These are phyloP conservation scores for Athene noctua DNA, from an alignment of 2,113 vertebrate genomes.

Conservation along the genomic window DNA sequence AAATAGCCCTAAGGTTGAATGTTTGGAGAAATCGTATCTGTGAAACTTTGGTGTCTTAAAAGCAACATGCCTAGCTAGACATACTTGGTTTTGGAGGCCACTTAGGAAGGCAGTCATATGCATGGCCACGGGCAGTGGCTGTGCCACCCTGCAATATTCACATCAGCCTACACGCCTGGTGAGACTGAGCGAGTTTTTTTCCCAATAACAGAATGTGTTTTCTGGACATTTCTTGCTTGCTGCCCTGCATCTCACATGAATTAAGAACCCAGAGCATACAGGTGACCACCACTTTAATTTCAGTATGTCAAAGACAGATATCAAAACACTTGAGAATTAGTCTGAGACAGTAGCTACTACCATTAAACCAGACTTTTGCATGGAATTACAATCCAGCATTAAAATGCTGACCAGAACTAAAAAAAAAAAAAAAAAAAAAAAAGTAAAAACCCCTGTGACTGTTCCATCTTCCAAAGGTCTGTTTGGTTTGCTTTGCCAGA, in stretches of 20 bases:
- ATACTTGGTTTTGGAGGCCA: not conserved
- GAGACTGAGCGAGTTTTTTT: not conserved
- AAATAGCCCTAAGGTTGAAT: not conserved
- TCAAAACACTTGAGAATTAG: not conserved
- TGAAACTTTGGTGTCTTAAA: not conserved
- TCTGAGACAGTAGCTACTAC: not conserved
- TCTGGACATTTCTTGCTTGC: not conserved
- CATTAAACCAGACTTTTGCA: not conserved
- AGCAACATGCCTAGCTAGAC: not conserved
- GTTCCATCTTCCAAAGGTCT: not conserved
- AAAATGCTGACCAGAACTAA: not conserved
- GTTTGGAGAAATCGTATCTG: not conserved
- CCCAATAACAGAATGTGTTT: not conserved
- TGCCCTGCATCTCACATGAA: not conserved
- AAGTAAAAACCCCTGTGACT: not conserved
- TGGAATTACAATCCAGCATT: not conserved
- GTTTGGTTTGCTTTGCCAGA: not conserved
- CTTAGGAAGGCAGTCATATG: not conserved
- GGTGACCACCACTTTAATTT: not conserved
- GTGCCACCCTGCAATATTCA: not conserved
- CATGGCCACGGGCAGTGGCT: not conserved
- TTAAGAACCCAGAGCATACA: not conserved
- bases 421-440: too few relatives aligned
- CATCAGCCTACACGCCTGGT: fast-evolving
- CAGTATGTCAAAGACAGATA: not conserved